phyloP scores from a whole-genome alignment of 2,888 invertebrate genomes.

The Andricus quercusramuli region DNA sequence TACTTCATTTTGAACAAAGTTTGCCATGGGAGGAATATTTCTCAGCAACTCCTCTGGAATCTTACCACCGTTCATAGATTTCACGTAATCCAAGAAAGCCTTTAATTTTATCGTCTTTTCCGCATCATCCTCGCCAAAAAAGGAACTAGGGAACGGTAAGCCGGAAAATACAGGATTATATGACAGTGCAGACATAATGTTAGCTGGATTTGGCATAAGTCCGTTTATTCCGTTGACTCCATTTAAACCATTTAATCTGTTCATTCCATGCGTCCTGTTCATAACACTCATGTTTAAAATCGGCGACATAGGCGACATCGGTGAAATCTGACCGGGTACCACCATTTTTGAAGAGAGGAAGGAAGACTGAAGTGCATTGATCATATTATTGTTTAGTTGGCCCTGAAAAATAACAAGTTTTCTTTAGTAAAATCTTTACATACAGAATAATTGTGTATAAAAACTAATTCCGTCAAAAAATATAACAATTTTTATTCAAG shows the following conservation, averaged over 20 bases:
- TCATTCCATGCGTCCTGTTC: conserved; percentile 62
- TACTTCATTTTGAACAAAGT: not conserved
- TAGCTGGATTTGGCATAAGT: not conserved
- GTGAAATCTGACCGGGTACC: conserved; percentile 44
- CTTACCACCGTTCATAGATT: not conserved
- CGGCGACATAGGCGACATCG: not conserved
- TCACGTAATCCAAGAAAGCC: conserved; percentile 3
- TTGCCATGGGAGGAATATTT: not conserved
- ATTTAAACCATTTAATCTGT: conserved; percentile 50
- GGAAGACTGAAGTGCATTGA: conserved; percentile 2
- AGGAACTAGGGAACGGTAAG: conserved; percentile 52
- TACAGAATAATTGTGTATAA: too few species aligned
- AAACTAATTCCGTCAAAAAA: too few species aligned
- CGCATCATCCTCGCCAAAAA: conserved; percentile 34
- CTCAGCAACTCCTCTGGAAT: conserved; percentile 6
- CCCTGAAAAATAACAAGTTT: not conserved
- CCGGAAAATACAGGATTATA: conserved; percentile 58
- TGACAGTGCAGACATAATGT: conserved; percentile 73
- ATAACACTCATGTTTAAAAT: conserved; percentile 39
- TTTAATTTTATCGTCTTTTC: not conserved
- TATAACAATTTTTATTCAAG: too few species aligned
- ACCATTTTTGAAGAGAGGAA: conserved; percentile 33
- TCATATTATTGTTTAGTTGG: not conserved
- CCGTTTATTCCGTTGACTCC: conserved; percentile 46
- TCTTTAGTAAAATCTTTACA: not conserved